These are phyloP conservation scores for Planococcus citri DNA, from an alignment of 1,140 invertebrate genomes.

Conservation along the genomic window DNA sequence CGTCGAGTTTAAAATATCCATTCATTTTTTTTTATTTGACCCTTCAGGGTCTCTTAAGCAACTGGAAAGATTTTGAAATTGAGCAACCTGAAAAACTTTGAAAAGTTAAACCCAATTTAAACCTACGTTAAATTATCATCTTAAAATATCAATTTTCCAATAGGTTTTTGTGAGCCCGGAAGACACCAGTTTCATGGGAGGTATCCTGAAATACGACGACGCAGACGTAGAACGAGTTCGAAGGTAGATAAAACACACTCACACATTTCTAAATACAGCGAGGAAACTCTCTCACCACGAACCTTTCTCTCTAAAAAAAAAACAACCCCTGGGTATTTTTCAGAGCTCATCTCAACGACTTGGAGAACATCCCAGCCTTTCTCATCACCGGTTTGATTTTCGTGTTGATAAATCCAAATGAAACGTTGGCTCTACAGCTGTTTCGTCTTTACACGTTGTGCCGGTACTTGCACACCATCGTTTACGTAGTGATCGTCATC, in stretches of 20 bases:
- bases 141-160: neutral
- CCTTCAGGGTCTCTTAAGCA: too few relatives aligned
- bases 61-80: too few relatives aligned
- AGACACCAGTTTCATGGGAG: conserved; percentile 24
- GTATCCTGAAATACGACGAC: conserved; percentile 29
- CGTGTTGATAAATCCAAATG: conserved; percentile 43
- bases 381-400: conserved; percentile 48
- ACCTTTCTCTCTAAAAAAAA: too few relatives aligned
- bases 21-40: too few relatives aligned
- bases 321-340: too few relatives aligned
- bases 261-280: too few relatives aligned
- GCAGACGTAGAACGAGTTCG: conserved; percentile 31
- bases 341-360: conserved; percentile 57
- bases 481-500: conserved; percentile 42
- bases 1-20: too few relatives aligned
- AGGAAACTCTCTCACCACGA: too few relatives aligned
- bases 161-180: conserved; percentile 29
- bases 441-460: conserved; percentile 45
- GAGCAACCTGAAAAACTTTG: too few relatives aligned
- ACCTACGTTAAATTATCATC: too few relatives aligned
- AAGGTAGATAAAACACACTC: conserved; percentile 25
- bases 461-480: conserved; percentile 49
- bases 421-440: conserved; percentile 38
- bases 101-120: too few relatives aligned
- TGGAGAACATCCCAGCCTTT: conserved; percentile 60